These are phyloP conservation scores for Drosophila meridiana DNA, from an alignment of 2,888 invertebrate genomes.

Conservation along the genomic window DNA sequence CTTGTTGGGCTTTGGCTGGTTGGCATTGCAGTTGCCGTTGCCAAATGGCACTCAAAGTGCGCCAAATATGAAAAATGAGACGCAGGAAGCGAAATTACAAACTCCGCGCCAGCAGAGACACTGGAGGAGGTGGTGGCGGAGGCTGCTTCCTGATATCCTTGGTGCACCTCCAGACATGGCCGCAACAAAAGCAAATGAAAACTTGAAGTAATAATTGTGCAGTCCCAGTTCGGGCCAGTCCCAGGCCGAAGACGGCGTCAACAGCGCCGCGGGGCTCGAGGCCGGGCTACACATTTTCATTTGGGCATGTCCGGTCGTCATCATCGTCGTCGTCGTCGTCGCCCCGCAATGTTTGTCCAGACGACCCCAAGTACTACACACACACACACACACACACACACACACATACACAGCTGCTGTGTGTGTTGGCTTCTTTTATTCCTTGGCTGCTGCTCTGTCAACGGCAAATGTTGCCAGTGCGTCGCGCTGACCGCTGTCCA, in stretches of 20 bases:
- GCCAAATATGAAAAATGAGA: conserved; percentile 78
- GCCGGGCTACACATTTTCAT: conserved; percentile 73
- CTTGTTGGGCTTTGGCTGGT: conserved; percentile 63
- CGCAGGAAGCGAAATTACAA: conserved; percentile 73
- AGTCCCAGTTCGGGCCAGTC: conserved; percentile 13
- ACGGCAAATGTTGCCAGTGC: conserved; percentile 71
- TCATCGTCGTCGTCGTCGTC: conserved; percentile 63
- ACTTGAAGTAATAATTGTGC: conserved; percentile 75
- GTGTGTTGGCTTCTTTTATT: conserved; percentile 35
- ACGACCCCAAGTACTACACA: conserved; percentile 81
- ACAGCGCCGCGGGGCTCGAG: conserved; percentile 51
- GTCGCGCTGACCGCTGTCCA: conserved; percentile 65
- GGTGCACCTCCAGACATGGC: conserved; percentile 73
- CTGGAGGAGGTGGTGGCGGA: not conserved
- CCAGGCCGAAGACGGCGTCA: conserved; percentile 55
- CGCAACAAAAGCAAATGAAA: conserved; percentile 66
- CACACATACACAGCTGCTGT: conserved; percentile 13
- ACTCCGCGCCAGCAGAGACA: conserved; percentile 36
- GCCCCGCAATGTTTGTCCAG: conserved; percentile 82
- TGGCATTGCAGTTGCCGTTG: conserved; percentile 51
- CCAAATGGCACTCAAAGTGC: conserved; percentile 76
- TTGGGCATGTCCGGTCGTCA: conserved; percentile 79
- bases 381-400: conserved; percentile 32
- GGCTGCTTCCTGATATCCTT: conserved; percentile 57
- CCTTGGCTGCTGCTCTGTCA: conserved; percentile 67